Conservation (phyloP, 1,140 invertebrate genomes). For the Leptinotarsa lineolata region DNA sequence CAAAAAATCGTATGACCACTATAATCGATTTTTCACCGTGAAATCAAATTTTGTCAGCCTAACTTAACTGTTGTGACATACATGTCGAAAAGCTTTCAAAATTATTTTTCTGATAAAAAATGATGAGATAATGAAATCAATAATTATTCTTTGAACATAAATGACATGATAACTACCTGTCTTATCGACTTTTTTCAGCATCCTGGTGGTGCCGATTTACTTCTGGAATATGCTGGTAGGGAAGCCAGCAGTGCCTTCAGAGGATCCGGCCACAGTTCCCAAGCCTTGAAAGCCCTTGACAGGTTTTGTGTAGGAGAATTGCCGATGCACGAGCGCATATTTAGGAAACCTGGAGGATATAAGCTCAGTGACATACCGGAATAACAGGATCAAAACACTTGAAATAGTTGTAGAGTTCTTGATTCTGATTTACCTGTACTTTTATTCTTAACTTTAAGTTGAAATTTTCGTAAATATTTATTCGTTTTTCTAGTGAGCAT, state of each 20-base stretch:
- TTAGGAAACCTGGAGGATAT: slow-evolving; percentile 60
- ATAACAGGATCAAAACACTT: slow-evolving; percentile 6
- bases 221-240: slow-evolving; percentile 83
- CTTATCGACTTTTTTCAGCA: slow-evolving; percentile 62
- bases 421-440: too few relatives aligned
- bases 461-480: too few relatives aligned
- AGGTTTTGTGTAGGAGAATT: slow-evolving; percentile 75
- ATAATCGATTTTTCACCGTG: too few relatives aligned
- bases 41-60: too few relatives aligned
- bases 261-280: slow-evolving; percentile 75
- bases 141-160: too few relatives aligned
- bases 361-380: slow-evolving; percentile 52
- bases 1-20: too few relatives aligned
- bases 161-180: too few relatives aligned
- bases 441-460: too few relatives aligned
- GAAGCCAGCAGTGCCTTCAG: slow-evolving; percentile 85
- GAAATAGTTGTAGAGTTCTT: too few relatives aligned
- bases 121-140: background rate
- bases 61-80: too few relatives aligned
- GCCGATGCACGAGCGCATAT: slow-evolving; percentile 71
- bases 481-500: too few relatives aligned
- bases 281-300: slow-evolving; percentile 64
- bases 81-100: background rate
- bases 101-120: background rate
- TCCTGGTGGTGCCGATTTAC: slow-evolving; percentile 82